Conservation (phyloP, 2,797 vertebrate species). For the Gadopsis marmoratus region DNA sequence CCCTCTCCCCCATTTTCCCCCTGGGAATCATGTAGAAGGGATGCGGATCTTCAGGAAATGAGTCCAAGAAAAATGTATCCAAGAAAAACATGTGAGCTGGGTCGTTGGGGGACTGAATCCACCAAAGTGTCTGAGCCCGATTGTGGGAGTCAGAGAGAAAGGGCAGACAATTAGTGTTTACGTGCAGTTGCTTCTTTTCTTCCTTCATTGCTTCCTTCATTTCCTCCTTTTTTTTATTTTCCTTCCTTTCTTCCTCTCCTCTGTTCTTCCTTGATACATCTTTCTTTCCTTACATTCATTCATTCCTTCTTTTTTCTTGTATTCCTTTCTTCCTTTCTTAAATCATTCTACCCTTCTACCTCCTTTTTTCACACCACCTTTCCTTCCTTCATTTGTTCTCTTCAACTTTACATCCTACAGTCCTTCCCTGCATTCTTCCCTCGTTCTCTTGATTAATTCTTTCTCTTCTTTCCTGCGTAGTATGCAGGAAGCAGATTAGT, state of each 20-base stretch:
- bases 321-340: neutral
- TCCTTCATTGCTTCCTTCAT: neutral
- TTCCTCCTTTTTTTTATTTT: neutral
- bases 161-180: conserved; percentile 24
- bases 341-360: neutral
- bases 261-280: neutral
- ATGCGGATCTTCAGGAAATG: conserved; percentile 74
- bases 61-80: conserved; percentile 70
- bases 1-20: conserved; percentile 22
- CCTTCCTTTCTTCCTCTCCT: neutral
- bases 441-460: neutral
- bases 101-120: conserved; percentile 56
- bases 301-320: neutral
- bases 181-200: neutral
- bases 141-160: conserved; percentile 53
- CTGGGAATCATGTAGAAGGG: conserved; percentile 60
- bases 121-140: conserved; percentile 40
- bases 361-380: conserved; percentile 35
- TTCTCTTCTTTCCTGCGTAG: conserved; percentile 18
- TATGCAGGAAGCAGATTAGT: conserved; percentile 8
- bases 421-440: neutral
- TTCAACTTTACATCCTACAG: conserved; percentile 5
- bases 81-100: conserved; percentile 75
- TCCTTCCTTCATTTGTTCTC: conserved; percentile 41
- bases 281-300: neutral